phyloP scores from a whole-genome alignment of 2,113 vertebrate genomes.

The Mastomys coucha region DNA sequence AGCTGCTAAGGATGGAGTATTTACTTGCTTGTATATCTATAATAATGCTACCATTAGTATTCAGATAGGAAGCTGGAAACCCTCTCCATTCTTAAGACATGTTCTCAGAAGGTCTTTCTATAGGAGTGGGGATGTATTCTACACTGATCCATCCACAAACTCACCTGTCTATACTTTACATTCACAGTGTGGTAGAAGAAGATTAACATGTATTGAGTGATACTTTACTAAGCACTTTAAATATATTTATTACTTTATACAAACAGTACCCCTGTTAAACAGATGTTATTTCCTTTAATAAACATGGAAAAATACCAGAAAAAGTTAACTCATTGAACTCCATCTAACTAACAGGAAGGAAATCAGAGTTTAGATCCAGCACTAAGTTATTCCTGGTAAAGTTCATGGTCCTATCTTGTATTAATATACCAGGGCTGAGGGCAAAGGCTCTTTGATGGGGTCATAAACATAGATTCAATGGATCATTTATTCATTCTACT shows the following conservation, averaged over 20 bases:
- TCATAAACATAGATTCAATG: neutral
- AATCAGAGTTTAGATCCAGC: slow-evolving; percentile 27
- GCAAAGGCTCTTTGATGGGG: neutral
- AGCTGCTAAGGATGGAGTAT: slow-evolving; percentile 87
- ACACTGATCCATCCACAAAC: neutral
- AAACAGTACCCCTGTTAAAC: slow-evolving; percentile 27
- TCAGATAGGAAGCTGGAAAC: slow-evolving; percentile 44
- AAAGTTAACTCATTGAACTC: slow-evolving; percentile 34
- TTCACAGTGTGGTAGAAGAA: neutral
- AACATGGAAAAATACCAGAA: slow-evolving; percentile 18
- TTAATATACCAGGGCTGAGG: neutral
- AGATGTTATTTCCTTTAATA: slow-evolving; percentile 15
- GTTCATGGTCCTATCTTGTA: neutral
- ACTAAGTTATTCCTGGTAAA: slow-evolving; percentile 17
- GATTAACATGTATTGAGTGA: slow-evolving; percentile 54
- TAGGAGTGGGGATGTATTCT: neutral
- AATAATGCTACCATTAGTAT: slow-evolving; percentile 62
- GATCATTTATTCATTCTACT: slow-evolving; percentile 45
- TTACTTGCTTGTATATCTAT: slow-evolving; percentile 74
- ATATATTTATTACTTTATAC: slow-evolving; percentile 56
- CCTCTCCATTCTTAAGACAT: neutral
- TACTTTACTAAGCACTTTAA: slow-evolving; percentile 49
- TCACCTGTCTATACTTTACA: slow-evolving; percentile 34
- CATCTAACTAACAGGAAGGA: neutral
- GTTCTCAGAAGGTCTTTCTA: slow-evolving; percentile 27